Conservation (phyloP, 2,797 vertebrate genomes). For the Streptopelia turtur region DNA sequence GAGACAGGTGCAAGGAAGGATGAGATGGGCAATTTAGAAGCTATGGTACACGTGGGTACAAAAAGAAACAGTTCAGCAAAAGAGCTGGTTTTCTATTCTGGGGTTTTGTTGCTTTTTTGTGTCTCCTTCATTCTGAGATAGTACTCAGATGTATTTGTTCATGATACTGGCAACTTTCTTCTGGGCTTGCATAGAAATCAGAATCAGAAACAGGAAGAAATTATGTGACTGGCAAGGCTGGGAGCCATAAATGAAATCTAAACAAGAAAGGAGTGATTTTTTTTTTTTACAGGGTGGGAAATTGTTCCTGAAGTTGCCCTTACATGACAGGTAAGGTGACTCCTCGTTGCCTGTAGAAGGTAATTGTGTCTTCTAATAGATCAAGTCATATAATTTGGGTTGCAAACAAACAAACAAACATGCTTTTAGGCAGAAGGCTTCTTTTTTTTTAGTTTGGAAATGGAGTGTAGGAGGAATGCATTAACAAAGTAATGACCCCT, state of each 20-base stretch:
- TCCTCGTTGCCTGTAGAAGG: background rate
- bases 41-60: background rate
- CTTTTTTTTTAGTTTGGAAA: background rate
- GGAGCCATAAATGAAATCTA: background rate
- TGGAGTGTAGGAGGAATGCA: conserved; percentile 19
- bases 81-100: conserved; percentile 33
- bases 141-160: conserved; percentile 5
- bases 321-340: background rate
- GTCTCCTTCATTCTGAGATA: background rate
- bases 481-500: conserved; percentile 33
- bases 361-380: conserved; percentile 3
- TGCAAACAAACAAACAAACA: background rate
- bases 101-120: conserved; percentile 10
- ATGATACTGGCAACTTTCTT: background rate
- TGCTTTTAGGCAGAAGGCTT: background rate
- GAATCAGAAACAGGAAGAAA: background rate
- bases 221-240: background rate
- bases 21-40: conserved; percentile 22
- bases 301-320: background rate
- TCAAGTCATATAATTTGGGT: background rate
- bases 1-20: conserved; percentile 62
- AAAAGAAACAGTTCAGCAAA: conserved; percentile 23
- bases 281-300: background rate
- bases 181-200: background rate
- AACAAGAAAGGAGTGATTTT: background rate